These are phyloP conservation scores for Austrofundulus limnaeus DNA, from an alignment of 2,113 vertebrate genomes.

Conservation along the genomic window DNA sequence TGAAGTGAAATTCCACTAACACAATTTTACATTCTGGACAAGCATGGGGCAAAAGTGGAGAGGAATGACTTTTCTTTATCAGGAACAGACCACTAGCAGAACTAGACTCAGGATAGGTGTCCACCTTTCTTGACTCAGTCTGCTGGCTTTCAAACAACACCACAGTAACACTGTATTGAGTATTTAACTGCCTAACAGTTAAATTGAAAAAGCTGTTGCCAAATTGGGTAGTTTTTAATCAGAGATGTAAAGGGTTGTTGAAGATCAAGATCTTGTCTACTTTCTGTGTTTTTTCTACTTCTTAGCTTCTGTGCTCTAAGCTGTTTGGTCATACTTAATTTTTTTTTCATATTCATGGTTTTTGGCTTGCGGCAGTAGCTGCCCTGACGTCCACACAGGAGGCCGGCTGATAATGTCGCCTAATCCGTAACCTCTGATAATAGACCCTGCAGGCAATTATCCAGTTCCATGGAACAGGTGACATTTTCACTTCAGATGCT, in stretches of 20 bases:
- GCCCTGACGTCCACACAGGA: slow-evolving; percentile 1
- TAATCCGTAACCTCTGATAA: slow-evolving; percentile 44
- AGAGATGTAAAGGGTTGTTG: background rate
- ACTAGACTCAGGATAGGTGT: too few species aligned
- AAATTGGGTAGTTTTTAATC: background rate
- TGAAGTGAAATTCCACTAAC: too few species aligned
- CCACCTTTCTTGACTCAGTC: too few species aligned
- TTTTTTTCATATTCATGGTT: background rate
- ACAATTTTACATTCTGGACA: too few species aligned
- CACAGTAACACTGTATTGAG: background rate
- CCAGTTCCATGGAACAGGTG: slow-evolving; percentile 26
- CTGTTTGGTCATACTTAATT: slow-evolving; percentile 10
- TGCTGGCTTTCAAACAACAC: too few species aligned
- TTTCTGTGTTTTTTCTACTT: slow-evolving; percentile 12
- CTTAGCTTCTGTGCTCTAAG: background rate
- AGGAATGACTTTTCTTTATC: too few species aligned
- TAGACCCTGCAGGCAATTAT: slow-evolving; percentile 27
- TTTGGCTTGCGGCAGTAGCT: slow-evolving; percentile 2
- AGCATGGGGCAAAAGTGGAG: too few species aligned
- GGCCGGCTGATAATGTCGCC: slow-evolving; percentile 11
- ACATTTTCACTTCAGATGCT: slow-evolving; percentile 29
- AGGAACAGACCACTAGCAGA: too few species aligned
- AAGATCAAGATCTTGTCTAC: background rate
- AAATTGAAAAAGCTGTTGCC: background rate
- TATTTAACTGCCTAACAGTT: too few species aligned